Evolutionary conservation across 2,113 vertebrate genomes (phyloP).

Genomic region (Trichechus manatus): DNA sequence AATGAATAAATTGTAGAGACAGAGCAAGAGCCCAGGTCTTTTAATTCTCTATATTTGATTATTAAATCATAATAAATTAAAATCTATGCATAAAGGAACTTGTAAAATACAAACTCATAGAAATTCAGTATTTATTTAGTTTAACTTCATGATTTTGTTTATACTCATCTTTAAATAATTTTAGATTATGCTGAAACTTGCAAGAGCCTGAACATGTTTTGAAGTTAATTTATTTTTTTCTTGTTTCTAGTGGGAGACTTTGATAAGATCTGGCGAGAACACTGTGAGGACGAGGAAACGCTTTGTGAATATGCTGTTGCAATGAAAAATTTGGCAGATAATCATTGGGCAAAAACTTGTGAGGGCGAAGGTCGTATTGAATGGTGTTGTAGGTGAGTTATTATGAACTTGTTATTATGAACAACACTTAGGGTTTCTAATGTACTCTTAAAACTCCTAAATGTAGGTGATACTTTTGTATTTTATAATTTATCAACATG

Average conservation of each 20-base stretch:
- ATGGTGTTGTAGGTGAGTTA: constrained; percentile 97
- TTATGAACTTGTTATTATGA: constrained; percentile 52
- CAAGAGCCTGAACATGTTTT: constrained; percentile 30
- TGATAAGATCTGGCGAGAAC: constrained; percentile 99
- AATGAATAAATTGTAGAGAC: not conserved
- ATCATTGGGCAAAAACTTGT: constrained; percentile 96
- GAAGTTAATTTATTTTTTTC: constrained; percentile 71
- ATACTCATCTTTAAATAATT: constrained; percentile 44
- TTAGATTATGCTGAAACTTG: constrained; percentile 32
- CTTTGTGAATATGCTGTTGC: constrained; percentile 98
- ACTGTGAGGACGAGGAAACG: constrained; percentile 97
- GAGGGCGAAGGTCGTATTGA: constrained; percentile 98
- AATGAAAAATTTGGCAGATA: constrained; percentile 99
- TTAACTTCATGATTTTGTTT: constrained; percentile 37
- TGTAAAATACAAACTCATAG: constrained; percentile 1
- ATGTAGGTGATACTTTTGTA: not conserved
- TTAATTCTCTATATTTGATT: not conserved
- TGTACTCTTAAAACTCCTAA: constrained; percentile 20
- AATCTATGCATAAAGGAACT: not conserved
- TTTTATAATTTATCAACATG: not conserved
- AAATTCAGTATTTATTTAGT: not conserved
- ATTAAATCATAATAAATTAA: constrained; percentile 24
- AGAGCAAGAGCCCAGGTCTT: not conserved
- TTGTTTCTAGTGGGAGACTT: constrained; percentile 96
- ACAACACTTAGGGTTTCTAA: constrained; percentile 26